These are phyloP conservation scores for Drosophila paranaensis DNA, from an alignment of 2,888 invertebrate species.

Conservation along the genomic window DNA sequence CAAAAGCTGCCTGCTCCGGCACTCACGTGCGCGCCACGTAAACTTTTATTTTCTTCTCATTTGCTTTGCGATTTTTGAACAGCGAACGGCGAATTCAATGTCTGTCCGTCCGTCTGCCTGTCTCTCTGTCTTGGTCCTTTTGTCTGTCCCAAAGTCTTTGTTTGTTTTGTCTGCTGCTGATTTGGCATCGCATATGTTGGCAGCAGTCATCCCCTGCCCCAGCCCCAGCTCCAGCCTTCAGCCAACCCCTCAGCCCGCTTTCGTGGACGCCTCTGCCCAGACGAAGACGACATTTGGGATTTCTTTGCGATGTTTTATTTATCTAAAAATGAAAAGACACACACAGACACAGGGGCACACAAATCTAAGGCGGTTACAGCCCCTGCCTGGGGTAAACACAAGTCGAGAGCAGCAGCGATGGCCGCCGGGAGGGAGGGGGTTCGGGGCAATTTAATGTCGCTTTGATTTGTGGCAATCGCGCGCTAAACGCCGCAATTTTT, in stretches of 20 bases:
- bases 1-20: conserved; percentile 26
- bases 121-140: conserved; percentile 33
- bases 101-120: conserved; percentile 28
- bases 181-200: conserved; percentile 75
- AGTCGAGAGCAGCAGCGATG: neutral
- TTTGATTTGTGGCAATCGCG: conserved; percentile 81
- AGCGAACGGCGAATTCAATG: conserved; percentile 33
- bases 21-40: conserved; percentile 60
- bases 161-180: conserved; percentile 77
- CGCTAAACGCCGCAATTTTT: conserved; percentile 79
- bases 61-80: conserved; percentile 55
- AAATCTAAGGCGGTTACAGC: conserved; percentile 23
- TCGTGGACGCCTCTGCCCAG: conserved; percentile 10
- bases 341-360: conserved; percentile 16
- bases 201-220: conserved; percentile 5
- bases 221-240: neutral
- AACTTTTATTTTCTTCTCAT: conserved; percentile 58
- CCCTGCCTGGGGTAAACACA: conserved; percentile 29
- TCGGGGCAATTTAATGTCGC: conserved; percentile 63
- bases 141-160: conserved; percentile 72
- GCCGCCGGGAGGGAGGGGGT: neutral
- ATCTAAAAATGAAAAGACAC: conserved; percentile 68
- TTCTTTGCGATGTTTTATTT: conserved; percentile 68
- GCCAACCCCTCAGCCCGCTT: neutral
- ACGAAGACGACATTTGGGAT: conserved; percentile 60